phyloP scores from a whole-genome alignment of 2,113 vertebrate species.

The Scalopus aquaticus region DNA sequence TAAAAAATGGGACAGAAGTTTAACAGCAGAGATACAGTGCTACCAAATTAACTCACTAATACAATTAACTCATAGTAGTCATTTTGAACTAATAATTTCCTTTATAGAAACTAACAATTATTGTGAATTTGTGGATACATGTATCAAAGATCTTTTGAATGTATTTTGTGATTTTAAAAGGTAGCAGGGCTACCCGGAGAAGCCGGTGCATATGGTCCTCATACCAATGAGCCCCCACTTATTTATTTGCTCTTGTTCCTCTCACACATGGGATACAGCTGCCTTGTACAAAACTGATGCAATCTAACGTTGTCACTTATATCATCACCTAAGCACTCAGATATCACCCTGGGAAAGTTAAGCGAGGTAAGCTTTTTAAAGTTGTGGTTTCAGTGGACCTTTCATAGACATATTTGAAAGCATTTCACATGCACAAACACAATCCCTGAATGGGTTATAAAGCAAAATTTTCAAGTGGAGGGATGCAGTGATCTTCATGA shows the following conservation, averaged over 20 bases:
- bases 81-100: constrained; percentile 24
- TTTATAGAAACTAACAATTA: constrained; percentile 40
- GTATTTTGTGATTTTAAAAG: constrained; percentile 26
- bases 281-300: constrained; percentile 34
- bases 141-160: constrained; percentile 7
- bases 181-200: neutral
- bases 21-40: neutral
- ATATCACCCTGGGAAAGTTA: constrained; percentile 53
- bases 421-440: neutral
- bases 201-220: constrained; percentile 54
- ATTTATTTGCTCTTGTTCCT: neutral
- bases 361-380: constrained; percentile 30
- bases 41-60: neutral
- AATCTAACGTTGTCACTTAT: constrained; percentile 55
- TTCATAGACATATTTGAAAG: constrained; percentile 14
- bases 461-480: neutral
- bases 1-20: constrained; percentile 33
- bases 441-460: neutral
- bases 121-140: constrained; percentile 40
- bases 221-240: neutral
- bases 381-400: neutral
- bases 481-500: neutral
- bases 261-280: constrained; percentile 66
- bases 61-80: neutral
- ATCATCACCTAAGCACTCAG: constrained; percentile 69